Conservation (phyloP, 2,797 vertebrate genomes). For the Eulemur rubriventer region DNA sequence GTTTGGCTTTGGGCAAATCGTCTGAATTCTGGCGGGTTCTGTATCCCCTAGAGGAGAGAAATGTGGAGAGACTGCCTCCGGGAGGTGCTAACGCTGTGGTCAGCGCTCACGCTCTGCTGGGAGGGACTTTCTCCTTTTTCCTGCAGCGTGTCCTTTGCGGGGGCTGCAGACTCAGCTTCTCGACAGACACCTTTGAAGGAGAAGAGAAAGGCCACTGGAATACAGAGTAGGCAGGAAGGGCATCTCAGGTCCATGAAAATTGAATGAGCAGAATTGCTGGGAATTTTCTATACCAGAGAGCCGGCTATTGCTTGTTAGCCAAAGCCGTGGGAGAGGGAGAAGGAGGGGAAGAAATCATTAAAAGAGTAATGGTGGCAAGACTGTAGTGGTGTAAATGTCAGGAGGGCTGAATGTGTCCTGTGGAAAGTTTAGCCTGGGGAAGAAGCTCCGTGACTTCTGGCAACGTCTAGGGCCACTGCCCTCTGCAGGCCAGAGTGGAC, state of each 20-base stretch:
- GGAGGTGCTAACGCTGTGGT: background rate
- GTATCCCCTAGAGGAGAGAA: background rate
- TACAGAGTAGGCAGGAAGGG: background rate
- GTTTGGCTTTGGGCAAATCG: background rate
- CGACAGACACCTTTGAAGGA: background rate
- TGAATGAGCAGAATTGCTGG: slow-evolving; percentile 18
- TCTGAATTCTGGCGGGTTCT: background rate
- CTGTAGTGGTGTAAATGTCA: background rate
- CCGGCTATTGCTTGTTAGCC: slow-evolving; percentile 30
- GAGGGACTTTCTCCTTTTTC: background rate
- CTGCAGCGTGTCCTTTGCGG: background rate
- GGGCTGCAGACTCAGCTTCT: background rate
- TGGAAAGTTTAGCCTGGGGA: background rate
- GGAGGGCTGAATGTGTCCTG: background rate
- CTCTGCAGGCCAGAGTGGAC: slow-evolving; percentile 54
- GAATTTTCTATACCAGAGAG: slow-evolving; percentile 49
- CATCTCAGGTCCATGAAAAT: background rate
- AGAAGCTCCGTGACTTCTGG: background rate
- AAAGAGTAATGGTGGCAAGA: slow-evolving; percentile 30
- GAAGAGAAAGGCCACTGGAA: background rate
- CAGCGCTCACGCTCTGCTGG: background rate
- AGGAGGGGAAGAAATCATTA: slow-evolving; percentile 51
- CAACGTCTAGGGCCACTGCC: background rate
- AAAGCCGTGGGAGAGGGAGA: background rate
- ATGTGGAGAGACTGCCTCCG: background rate